Conservation (phyloP, 1,140 invertebrate genomes). For the Lordiphosa clarofinis region DNA sequence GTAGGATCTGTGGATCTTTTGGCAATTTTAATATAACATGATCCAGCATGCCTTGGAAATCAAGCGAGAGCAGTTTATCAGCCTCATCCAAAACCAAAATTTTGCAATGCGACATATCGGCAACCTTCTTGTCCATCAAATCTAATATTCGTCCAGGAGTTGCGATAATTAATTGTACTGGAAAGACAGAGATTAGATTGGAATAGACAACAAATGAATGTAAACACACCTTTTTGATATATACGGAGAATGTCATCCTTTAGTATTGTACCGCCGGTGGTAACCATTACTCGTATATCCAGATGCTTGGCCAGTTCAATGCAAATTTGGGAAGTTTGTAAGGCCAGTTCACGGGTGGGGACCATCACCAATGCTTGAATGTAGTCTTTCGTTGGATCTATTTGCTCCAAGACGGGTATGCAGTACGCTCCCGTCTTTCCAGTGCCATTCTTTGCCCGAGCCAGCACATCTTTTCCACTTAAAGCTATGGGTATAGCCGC, state of each 20-base stretch:
- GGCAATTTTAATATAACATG: slow-evolving; percentile 97
- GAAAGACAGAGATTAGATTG: slow-evolving; percentile 6
- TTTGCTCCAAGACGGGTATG: slow-evolving; percentile 97
- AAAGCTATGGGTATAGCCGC: slow-evolving; percentile 98
- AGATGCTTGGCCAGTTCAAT: slow-evolving; percentile 99
- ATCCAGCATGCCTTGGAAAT: slow-evolving; percentile 99
- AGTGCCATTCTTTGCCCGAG: slow-evolving; percentile 99
- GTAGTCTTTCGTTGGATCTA: slow-evolving; percentile 92
- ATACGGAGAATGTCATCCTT: slow-evolving; percentile 99
- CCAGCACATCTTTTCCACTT: slow-evolving; percentile 98
- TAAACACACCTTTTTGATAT: slow-evolving; percentile 89
- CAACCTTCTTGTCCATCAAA: slow-evolving; percentile 99
- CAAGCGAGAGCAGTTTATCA: slow-evolving; percentile 98
- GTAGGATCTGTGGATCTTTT: slow-evolving; percentile 96
- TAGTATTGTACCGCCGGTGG: slow-evolving; percentile 98
- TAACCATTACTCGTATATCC: slow-evolving; percentile 98
- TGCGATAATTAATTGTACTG: slow-evolving; percentile 99
- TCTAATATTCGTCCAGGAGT: slow-evolving; percentile 99
- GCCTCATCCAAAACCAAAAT: slow-evolving; percentile 99
- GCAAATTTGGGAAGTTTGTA: slow-evolving; percentile 99
- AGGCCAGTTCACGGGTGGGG: slow-evolving; percentile 98
- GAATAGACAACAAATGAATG: too few species aligned
- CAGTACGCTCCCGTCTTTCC: slow-evolving; percentile 99
- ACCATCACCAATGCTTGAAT: slow-evolving; percentile 99
- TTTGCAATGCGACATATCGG: slow-evolving; percentile 96